Evolutionary conservation across 2,113 vertebrate genomes (phyloP).

Genomic region (Menura novaehollandiae): DNA sequence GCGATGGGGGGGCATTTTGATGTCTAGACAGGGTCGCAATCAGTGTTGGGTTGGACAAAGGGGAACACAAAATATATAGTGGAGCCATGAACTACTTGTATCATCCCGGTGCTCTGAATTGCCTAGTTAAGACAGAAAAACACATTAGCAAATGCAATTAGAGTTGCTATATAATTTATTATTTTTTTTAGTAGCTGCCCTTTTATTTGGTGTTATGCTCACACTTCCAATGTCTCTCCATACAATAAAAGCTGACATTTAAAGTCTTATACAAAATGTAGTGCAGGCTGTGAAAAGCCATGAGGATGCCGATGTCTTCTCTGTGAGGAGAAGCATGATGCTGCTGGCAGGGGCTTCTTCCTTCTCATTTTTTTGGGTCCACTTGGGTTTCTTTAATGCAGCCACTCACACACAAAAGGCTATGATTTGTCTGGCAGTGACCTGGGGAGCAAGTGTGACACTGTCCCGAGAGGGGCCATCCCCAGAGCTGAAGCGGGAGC

Average conservation of each 20-base stretch:
- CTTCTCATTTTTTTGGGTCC: background rate
- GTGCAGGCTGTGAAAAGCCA: background rate
- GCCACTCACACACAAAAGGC: no score
- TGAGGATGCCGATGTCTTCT: background rate
- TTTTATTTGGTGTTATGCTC: background rate
- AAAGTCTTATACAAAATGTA: background rate
- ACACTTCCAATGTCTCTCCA: background rate
- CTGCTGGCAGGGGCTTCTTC: background rate
- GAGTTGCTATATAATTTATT: background rate
- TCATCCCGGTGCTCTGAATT: background rate
- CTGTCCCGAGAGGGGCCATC: background rate
- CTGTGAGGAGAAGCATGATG: background rate
- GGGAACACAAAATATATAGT: background rate
- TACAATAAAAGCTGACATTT: background rate
- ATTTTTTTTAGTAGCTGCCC: background rate
- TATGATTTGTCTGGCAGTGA: background rate
- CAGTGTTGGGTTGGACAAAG: background rate
- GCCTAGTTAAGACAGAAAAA: background rate
- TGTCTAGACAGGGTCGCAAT: background rate
- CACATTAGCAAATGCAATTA: background rate
- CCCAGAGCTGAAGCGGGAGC: background rate
- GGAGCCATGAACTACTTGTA: background rate
- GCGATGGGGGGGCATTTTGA: fast-evolving
- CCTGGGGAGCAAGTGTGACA: fast-evolving
- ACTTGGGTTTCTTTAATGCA: background rate